Evolutionary conservation across 2,113 vertebrate genomes (phyloP).

Genomic region (Petroica traversi): DNA sequence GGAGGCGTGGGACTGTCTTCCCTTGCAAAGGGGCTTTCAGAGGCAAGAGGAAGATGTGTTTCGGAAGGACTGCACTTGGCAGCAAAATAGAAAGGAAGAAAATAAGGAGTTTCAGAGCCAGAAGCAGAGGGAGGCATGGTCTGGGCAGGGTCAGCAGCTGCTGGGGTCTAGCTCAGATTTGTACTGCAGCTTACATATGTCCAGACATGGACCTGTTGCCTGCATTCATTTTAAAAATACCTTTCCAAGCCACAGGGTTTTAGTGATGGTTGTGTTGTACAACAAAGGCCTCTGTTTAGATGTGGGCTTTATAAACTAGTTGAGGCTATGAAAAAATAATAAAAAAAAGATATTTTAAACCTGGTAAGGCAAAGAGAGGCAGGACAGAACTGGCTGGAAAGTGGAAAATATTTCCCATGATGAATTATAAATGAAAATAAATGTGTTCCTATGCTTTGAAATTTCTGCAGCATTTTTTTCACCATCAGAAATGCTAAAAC

Average conservation of each 20-base stretch:
- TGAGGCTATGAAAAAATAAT: neutral
- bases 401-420: constrained; percentile 28
- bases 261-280: neutral
- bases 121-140: neutral
- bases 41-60: neutral
- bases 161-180: neutral
- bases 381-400: neutral
- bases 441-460: constrained; percentile 39
- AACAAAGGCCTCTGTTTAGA: neutral
- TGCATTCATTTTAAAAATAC: neutral
- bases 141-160: neutral
- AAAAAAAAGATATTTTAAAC: constrained; percentile 1
- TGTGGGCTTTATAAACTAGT: neutral
- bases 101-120: neutral
- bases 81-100: neutral
- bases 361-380: neutral
- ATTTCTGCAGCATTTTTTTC: constrained; percentile 8
- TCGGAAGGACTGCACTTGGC: neutral
- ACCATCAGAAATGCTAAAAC: constrained; percentile 12
- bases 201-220: neutral
- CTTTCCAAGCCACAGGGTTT: neutral
- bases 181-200: neutral
- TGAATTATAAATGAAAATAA: constrained; percentile 51
- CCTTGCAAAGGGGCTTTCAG: neutral
- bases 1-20: neutral